phyloP scores from a whole-genome alignment of 2,888 invertebrate species.

The Drosophila neonasuta region DNA sequence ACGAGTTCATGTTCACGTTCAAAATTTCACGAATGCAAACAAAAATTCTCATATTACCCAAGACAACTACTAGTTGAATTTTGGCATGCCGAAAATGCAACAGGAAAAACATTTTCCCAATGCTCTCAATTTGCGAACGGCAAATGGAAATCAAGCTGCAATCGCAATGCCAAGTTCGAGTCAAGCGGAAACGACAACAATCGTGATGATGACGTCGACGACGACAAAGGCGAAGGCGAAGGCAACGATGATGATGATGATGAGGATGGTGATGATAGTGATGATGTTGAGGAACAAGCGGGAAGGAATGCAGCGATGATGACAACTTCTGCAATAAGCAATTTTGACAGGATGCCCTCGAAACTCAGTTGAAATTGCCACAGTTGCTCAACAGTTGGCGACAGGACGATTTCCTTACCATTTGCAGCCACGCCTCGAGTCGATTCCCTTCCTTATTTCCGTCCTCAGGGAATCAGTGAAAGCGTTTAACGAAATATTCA shows the following conservation, averaged over 20 bases:
- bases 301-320: slow-evolving; percentile 26
- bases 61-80: slow-evolving; percentile 54
- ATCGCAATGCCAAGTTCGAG: slow-evolving; percentile 48
- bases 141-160: slow-evolving; percentile 70
- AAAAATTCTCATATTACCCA: slow-evolving; percentile 5
- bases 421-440: slow-evolving; percentile 17
- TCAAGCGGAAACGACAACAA: slow-evolving; percentile 33
- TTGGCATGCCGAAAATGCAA: slow-evolving; percentile 24
- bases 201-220: slow-evolving; percentile 15
- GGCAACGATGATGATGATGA: slow-evolving; percentile 13
- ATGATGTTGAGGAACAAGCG: neutral
- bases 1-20: slow-evolving; percentile 3
- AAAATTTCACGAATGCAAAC: slow-evolving; percentile 15
- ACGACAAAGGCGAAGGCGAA: neutral
- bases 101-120: slow-evolving; percentile 57
- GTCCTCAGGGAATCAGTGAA: neutral
- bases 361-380: slow-evolving; percentile 55
- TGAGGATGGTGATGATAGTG: slow-evolving; percentile 8
- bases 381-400: slow-evolving; percentile 47
- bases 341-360: slow-evolving; percentile 51
- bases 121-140: slow-evolving; percentile 43
- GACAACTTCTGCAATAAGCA: slow-evolving; percentile 60
- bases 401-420: slow-evolving; percentile 27
- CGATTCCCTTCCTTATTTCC: slow-evolving; percentile 1
- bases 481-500: slow-evolving; percentile 6